Conservation (phyloP, 2,888 invertebrate genomes). For the Cataglyphis cursor region DNA sequence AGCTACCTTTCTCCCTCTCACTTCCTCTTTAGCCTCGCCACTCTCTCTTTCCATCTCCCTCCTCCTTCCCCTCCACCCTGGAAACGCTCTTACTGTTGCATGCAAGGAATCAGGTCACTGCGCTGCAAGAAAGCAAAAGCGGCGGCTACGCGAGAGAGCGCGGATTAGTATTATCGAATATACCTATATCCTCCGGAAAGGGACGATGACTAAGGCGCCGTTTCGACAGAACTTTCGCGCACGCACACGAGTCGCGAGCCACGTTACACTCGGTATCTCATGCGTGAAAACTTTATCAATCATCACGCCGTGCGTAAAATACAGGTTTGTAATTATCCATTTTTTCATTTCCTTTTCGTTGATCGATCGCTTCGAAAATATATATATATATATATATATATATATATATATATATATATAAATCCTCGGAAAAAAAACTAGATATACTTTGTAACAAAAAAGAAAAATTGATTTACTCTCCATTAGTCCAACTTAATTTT, state of each 20-base stretch:
- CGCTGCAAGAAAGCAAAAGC: conserved; percentile 86
- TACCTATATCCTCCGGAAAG: conserved; percentile 78
- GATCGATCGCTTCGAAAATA: background rate
- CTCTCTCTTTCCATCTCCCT: conserved; percentile 69
- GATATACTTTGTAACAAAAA: background rate
- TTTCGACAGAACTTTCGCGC: conserved; percentile 79
- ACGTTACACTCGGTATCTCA: conserved; percentile 19
- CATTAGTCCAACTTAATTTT: background rate
- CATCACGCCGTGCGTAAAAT: conserved; percentile 35
- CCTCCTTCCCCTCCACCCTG: conserved; percentile 75
- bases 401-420: too few species aligned
- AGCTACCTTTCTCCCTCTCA: conserved; percentile 65
- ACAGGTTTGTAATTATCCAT: conserved; percentile 23
- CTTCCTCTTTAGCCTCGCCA: conserved; percentile 54
- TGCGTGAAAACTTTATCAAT: conserved; percentile 44
- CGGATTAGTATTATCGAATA: conserved; percentile 85
- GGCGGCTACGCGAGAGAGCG: conserved; percentile 76
- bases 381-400: background rate
- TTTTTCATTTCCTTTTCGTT: conserved; percentile 28
- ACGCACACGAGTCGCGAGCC: conserved; percentile 48
- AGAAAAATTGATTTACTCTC: background rate
- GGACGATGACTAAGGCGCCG: conserved; percentile 79
- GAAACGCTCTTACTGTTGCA: conserved; percentile 85
- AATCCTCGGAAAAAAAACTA: background rate
- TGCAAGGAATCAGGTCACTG: conserved; percentile 86